Base-by-base conservation (phyloP, 2,888 invertebrate species). In the Cepaea hortensis region DNA sequence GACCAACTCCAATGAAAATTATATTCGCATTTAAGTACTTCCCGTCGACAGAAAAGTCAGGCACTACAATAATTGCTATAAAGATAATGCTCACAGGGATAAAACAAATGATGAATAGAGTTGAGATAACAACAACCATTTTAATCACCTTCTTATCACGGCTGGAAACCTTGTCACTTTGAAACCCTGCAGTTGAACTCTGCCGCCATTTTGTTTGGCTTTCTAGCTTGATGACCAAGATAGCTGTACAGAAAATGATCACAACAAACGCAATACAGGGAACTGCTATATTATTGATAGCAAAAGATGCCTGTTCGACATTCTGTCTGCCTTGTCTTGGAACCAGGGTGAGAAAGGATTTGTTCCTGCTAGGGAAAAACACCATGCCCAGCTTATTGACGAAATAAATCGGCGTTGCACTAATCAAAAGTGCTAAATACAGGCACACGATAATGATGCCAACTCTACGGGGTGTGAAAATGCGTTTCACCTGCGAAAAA, bases 391-490 rank as follows among this genome's bases (percentile, higher is more conserved):
- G 35, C 35, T 35, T 35, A 35, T 35, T 35, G 35, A 35, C 35
- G 35, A 35, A 35, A 35, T 35, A 35, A 35, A 35, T 20, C 46
- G 81, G 81, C 6, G 81, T 13, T 13, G n/a, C 81, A 35, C 81
- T 65, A 23, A 46, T 46, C 18, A 65, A 15, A 3, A 81, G 62
- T 35, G 35, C 4, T 18, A 81, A 7, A 35, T 61, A 81, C 18
- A 81, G 11, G 46, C 81, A 81, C 5, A 81, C 65, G 68, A 81
- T 81, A 46, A 81, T 48, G 61, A 61, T 23, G 5, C 55, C 61
- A 55, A 77, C 77, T 61, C 77, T 50, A n/a, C 55, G 50, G 20
- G 77, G n/a, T 11, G 77, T 77, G 50, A 77, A 50, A 7, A 77
- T 77, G 55, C 55, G 23, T n/a, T 77, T 77, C 13, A 77, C 77